These are phyloP conservation scores for Alces alces DNA, from an alignment of 2,113 vertebrate species.

Conservation along the genomic window DNA sequence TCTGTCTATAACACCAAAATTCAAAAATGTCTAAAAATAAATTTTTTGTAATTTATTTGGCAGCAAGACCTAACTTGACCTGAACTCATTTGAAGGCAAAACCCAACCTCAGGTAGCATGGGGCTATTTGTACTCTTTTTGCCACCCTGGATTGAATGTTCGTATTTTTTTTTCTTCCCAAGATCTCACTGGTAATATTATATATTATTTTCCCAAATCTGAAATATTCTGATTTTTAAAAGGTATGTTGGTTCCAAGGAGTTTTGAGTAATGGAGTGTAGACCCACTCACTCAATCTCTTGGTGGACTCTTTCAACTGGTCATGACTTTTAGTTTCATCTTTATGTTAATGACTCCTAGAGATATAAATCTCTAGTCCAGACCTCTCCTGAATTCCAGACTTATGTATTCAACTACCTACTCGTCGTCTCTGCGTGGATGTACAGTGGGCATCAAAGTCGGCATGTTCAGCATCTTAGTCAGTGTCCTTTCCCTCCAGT, in stretches of 20 bases:
- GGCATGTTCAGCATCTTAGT: background rate
- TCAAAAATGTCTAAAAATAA: background rate
- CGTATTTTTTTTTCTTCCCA: background rate
- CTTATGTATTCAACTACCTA: background rate
- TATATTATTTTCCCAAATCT: background rate
- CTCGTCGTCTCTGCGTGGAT: background rate
- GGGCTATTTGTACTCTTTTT: background rate
- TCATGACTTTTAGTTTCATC: background rate
- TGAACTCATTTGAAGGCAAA: background rate
- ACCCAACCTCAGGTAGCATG: background rate
- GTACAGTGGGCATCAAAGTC: background rate
- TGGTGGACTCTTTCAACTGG: background rate
- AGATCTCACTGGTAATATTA: background rate
- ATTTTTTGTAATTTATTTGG: background rate
- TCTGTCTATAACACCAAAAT: background rate
- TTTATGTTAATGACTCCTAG: background rate
- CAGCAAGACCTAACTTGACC: background rate
- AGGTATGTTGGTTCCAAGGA: background rate
- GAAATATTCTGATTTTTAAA: conserved; percentile 11
- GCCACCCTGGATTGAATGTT: background rate
- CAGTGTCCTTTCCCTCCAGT: background rate
- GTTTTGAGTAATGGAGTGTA: background rate
- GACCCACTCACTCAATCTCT: background rate
- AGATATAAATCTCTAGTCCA: background rate
- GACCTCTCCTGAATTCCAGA: background rate